A percentile compares a stretch with the other conserved stretches of the same genome.
Evolutionary conservation across 2,797 vertebrate species (phyloP).

Genomic region (Okamejei kenojei): DNA sequence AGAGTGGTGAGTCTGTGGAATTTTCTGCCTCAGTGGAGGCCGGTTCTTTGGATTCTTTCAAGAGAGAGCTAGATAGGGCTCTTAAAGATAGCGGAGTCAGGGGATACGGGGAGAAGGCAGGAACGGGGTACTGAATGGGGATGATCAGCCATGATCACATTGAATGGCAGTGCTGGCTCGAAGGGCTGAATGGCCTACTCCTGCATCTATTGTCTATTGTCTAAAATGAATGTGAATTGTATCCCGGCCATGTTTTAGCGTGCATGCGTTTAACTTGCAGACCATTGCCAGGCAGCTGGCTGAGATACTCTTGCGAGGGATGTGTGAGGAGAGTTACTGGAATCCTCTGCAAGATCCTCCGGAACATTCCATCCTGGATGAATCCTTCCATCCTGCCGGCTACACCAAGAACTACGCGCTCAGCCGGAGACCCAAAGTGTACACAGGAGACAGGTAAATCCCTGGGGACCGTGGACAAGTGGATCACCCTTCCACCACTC

Average conservation of each 20-base stretch:
- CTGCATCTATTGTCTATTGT: too few relatives aligned
- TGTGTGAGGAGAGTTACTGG: constrained; percentile 99
- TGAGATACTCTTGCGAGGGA: constrained; percentile 90
- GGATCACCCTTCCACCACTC: neutral
- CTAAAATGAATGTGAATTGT: neutral
- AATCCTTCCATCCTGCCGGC: constrained; percentile 75
- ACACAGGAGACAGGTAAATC: constrained; percentile 88
- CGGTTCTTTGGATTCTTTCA: too few relatives aligned
- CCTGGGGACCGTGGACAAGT: neutral
- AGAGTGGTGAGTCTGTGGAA: too few relatives aligned
- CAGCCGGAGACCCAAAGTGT: constrained; percentile 77
- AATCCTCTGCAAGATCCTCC: constrained; percentile 92
- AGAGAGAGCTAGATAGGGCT: too few relatives aligned
- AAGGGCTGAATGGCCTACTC: too few relatives aligned
- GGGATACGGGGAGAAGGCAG: too few relatives aligned
- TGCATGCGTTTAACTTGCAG: constrained; percentile 52
- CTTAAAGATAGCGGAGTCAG: too few relatives aligned
- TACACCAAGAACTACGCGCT: constrained; percentile 76
- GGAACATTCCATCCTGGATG: constrained; percentile 82
- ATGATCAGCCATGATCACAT: too few relatives aligned
- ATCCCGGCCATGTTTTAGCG: neutral
- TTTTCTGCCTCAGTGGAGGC: too few relatives aligned
- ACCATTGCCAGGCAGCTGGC: constrained; percentile 95
- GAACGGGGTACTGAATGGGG: too few relatives aligned
- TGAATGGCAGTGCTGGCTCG: too few relatives aligned